phyloP scores from a whole-genome alignment of 2,113 vertebrate genomes.

The Seriola rivoliana region DNA sequence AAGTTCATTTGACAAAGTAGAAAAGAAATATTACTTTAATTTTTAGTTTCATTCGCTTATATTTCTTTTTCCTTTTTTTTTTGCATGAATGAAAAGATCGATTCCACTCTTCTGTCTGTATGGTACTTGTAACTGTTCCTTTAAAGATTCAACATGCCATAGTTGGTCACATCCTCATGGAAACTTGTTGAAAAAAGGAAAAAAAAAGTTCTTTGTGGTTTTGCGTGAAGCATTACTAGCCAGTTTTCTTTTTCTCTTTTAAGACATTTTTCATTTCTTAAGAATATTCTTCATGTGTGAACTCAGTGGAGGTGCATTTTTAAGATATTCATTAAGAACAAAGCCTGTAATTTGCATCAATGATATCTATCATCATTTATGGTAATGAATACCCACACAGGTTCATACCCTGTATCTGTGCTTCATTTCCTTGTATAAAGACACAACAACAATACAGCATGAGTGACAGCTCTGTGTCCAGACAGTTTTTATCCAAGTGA shows the following conservation, averaged over 20 bases:
- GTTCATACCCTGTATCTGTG: constrained; percentile 5
- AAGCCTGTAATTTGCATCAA: constrained; percentile 40
- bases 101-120: too few relatives aligned
- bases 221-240: not conserved
- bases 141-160: not conserved
- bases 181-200: not conserved
- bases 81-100: too few relatives aligned
- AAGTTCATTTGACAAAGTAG: not conserved
- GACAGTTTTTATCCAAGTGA: not conserved
- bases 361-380: constrained; percentile 23
- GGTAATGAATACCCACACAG: constrained; percentile 44
- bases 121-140: too few relatives aligned
- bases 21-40: not conserved
- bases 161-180: not conserved
- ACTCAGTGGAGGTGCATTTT: not conserved
- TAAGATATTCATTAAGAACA: constrained; percentile 34
- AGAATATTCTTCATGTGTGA: not conserved
- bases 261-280: not conserved
- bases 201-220: not conserved
- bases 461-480: constrained; percentile 23
- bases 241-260: not conserved
- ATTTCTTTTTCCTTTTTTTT: too few relatives aligned
- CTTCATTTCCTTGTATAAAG: not conserved
- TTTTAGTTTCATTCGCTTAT: not conserved
- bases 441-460: constrained; percentile 28